These are phyloP conservation scores for Procapra przewalskii DNA, from an alignment of 2,113 vertebrate genomes.

Conservation along the genomic window DNA sequence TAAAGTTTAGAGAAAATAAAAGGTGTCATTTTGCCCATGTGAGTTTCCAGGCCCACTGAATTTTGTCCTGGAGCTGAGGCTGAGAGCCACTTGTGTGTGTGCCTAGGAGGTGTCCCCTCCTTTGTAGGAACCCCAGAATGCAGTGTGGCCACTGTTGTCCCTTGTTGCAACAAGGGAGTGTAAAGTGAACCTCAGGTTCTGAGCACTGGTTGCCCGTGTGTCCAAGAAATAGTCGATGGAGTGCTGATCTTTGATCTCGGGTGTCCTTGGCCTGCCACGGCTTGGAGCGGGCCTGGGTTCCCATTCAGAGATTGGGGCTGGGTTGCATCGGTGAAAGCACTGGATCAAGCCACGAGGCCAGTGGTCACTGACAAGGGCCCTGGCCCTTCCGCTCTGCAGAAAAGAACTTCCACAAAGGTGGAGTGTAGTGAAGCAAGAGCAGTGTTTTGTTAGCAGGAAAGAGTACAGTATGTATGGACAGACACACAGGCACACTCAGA, in stretches of 20 bases:
- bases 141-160: neutral
- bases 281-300: neutral
- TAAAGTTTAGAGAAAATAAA: neutral
- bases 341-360: neutral
- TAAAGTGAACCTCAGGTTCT: neutral
- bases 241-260: neutral
- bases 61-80: neutral
- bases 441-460: neutral
- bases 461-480: neutral
- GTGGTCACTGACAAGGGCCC: neutral
- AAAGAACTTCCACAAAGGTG: neutral
- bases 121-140: neutral
- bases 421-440: neutral
- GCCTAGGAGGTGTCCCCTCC: neutral
- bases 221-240: neutral
- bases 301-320: neutral
- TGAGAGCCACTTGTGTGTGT: neutral
- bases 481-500: neutral
- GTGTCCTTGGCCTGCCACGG: rapidly evolving
- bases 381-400: neutral
- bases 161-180: neutral
- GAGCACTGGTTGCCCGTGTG: neutral
- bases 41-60: neutral
- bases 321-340: neutral
- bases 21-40: neutral